phyloP scores from a whole-genome alignment of 2,888 invertebrate genomes.

The Ophion ventricosus region DNA sequence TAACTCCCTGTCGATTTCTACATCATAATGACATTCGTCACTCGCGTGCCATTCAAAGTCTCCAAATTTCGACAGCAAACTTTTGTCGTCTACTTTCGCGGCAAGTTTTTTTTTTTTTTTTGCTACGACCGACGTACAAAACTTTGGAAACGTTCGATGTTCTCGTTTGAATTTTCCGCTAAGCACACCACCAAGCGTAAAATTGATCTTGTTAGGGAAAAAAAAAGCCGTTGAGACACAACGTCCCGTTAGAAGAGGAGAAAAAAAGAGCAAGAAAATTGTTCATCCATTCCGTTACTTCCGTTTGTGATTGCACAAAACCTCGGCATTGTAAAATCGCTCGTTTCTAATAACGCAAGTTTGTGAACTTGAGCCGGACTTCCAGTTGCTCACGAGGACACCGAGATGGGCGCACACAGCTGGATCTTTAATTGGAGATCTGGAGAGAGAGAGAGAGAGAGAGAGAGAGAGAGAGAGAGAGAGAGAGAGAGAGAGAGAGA shows the following conservation, averaged over 20 bases:
- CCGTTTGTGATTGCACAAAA: constrained; percentile 33
- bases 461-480: neutral
- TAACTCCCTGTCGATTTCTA: neutral
- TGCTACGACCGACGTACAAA: neutral
- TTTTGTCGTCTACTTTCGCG: no score
- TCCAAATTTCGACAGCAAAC: neutral
- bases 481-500: neutral
- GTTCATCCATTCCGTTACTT: constrained; percentile 28
- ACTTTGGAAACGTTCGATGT: neutral
- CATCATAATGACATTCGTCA: neutral
- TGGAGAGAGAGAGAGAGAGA: constrained; percentile 31
- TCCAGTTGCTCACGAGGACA: neutral
- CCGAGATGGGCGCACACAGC: neutral
- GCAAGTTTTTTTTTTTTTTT: no score
- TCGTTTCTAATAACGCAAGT: constrained; percentile 36
- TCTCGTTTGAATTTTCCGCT: no score
- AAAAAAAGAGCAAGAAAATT: constrained; percentile 1
- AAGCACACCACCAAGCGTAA: no score
- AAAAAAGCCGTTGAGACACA: no score
- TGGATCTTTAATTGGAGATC: constrained; percentile 20
- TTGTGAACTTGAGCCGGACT: constrained; percentile 30
- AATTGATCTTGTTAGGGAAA: no score
- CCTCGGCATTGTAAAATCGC: constrained; percentile 33
- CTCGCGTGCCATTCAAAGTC: neutral
- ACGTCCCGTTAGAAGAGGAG: neutral